These are phyloP conservation scores for Muscicapa comitata DNA, from an alignment of 2,797 vertebrate genomes.

Conservation along the genomic window DNA sequence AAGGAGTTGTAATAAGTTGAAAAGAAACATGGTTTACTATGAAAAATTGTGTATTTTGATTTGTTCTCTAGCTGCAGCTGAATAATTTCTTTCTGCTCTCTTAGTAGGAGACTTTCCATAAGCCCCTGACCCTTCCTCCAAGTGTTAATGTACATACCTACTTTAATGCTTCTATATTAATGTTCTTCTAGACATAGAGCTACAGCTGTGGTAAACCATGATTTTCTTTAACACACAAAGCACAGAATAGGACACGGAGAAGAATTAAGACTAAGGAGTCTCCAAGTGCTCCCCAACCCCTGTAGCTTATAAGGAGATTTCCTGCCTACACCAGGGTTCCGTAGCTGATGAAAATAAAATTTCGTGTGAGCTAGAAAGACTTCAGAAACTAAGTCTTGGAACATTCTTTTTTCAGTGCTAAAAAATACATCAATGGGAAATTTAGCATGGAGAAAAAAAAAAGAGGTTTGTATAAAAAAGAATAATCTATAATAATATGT, in stretches of 20 bases:
- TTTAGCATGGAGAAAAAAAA: not conserved
- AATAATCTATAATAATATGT: fast-evolving
- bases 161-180: not conserved
- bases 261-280: not conserved
- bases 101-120: not conserved
- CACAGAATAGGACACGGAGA: not conserved
- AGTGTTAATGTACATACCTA: not conserved
- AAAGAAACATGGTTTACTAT: not conserved
- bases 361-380: fast-evolving
- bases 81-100: not conserved
- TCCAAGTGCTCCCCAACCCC: fast-evolving
- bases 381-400: not conserved
- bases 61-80: not conserved
- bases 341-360: not conserved
- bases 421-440: not conserved
- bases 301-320: not conserved
- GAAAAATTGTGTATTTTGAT: not conserved
- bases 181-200: not conserved
- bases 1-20: not conserved
- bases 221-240: not conserved
- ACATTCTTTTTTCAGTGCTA: not conserved
- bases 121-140: not conserved
- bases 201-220: fast-evolving
- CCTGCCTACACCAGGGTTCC: not conserved
- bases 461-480: not conserved